A percentile compares a stretch with the other conserved stretches of the same genome.
Evolutionary conservation across 2,113 vertebrate species (phyloP).

Genomic region (Vidua chalybeata): DNA sequence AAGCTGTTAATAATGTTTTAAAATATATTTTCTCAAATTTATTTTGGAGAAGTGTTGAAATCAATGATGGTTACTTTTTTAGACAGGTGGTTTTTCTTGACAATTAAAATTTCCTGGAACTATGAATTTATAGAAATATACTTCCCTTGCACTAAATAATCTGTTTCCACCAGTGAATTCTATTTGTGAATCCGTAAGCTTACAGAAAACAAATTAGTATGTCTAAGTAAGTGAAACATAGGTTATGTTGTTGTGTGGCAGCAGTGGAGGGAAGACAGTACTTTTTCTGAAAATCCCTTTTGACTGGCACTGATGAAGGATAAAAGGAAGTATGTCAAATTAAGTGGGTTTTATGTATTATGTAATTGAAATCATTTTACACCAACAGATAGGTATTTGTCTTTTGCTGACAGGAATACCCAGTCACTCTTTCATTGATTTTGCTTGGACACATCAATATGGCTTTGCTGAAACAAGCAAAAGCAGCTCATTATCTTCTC

Average conservation of each 20-base stretch:
- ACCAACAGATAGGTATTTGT: background rate
- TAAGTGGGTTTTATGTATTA: background rate
- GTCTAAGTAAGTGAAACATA: background rate
- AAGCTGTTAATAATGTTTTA: background rate
- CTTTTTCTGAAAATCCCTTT: background rate
- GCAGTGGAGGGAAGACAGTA: background rate
- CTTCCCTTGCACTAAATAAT: background rate
- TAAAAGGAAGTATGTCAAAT: background rate
- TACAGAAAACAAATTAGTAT: background rate
- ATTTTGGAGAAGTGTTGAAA: background rate
- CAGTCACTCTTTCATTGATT: conserved; percentile 2
- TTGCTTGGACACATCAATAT: background rate
- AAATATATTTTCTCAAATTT: background rate
- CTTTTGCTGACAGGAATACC: background rate
- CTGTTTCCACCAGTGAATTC: background rate
- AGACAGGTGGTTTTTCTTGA: background rate
- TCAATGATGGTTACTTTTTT: background rate
- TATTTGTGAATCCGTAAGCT: background rate
- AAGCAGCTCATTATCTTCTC: background rate
- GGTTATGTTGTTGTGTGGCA: background rate
- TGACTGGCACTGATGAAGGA: background rate
- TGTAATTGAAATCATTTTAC: background rate
- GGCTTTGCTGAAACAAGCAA: conserved; percentile 51
- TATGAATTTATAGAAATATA: background rate
- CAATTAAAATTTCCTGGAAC: background rate